These are phyloP conservation scores for Stratiomys singularior DNA, from an alignment of 2,888 invertebrate species.

Conservation along the genomic window DNA sequence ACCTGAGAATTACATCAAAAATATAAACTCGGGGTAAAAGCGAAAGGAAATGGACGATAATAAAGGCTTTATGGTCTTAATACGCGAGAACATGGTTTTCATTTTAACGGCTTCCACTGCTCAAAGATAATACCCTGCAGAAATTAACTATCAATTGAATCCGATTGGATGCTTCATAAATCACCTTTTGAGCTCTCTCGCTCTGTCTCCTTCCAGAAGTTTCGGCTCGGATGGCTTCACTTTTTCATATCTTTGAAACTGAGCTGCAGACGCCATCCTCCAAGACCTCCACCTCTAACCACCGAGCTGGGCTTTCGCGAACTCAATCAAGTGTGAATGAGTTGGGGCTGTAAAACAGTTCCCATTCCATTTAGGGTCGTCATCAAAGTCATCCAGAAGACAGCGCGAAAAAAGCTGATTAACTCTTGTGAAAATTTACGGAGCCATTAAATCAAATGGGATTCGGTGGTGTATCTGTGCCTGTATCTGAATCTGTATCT, in stretches of 20 bases:
- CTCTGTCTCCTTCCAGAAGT: too few species aligned
- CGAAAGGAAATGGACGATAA: conserved; percentile 16
- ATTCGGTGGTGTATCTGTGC: not conserved
- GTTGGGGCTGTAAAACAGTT: not conserved
- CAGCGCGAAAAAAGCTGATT: conserved; percentile 23
- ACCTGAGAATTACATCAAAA: not conserved
- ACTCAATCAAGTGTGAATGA: conserved; percentile 29
- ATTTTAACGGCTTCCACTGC: conserved; percentile 22
- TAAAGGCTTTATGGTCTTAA: conserved; percentile 40
- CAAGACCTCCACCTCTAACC: not conserved
- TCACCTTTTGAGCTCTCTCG: not conserved
- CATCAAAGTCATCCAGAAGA: conserved; percentile 8
- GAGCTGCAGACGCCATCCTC: not conserved
- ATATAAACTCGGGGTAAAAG: not conserved
- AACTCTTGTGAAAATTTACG: conserved; percentile 29
- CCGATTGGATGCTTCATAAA: conserved; percentile 14
- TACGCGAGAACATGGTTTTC: conserved; percentile 30
- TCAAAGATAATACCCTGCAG: not conserved
- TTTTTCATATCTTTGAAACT: not conserved
- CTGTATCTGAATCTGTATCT: too few species aligned
- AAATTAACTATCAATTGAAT: conserved; percentile 31
- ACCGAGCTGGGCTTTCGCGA: not conserved
- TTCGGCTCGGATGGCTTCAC: not conserved
- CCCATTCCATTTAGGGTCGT: not conserved
- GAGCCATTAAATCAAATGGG: conserved; percentile 34